Base-by-base conservation (phyloP, 1,140 invertebrate genomes). In the Drosophila bipectinata region DNA sequence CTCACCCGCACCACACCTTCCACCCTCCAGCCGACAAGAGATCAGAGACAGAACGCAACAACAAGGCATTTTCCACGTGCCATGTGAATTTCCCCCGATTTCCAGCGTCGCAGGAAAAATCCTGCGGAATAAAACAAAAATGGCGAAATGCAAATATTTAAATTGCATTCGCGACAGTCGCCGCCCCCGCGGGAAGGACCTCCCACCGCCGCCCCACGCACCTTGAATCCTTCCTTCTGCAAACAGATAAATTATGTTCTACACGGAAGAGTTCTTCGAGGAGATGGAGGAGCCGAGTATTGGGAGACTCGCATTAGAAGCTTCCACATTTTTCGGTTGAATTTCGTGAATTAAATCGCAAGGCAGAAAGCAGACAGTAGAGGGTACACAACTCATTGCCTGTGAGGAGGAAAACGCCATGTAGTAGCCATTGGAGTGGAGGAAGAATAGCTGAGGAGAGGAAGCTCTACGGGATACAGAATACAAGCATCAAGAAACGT, bases 221-320 rank as follows among this genome's bases (percentile, higher is more conserved):
- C 85, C 87, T 90, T 85, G 77, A 90, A 90, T 90, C 76, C 82
- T 79, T 82, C 72, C 64, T 79, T 87, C 72, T 69, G 67, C 87
- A 85, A 90, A 82, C 85, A 90, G 85, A 90, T 85, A 90, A 90
- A 79, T 79, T 82, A 82, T 87, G 75, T 85, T 82, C 69, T 73
- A 74, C 85, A 82, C 87, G 77, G 57, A 84, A 74, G 69, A 49
- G n/a, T 5, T 4, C 37, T 41, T 6, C 34, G 9, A 6, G 12
- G 9, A 21, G 21, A 21, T 21, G 21, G 21, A 21, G 21, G 1
- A 21, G 21, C 21, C 21, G 21, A 21, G 21, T 21, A 21, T 21
- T 21, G 21, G 21, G 21, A n/a, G 34, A n/a, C 26, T 28, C 26
- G 26, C 26, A 5, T 28, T 28, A 28, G 32, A 32, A 32, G 32